phyloP scores from a whole-genome alignment of 1,140 invertebrate species.

The Trachymyrmex cornetzi region DNA sequence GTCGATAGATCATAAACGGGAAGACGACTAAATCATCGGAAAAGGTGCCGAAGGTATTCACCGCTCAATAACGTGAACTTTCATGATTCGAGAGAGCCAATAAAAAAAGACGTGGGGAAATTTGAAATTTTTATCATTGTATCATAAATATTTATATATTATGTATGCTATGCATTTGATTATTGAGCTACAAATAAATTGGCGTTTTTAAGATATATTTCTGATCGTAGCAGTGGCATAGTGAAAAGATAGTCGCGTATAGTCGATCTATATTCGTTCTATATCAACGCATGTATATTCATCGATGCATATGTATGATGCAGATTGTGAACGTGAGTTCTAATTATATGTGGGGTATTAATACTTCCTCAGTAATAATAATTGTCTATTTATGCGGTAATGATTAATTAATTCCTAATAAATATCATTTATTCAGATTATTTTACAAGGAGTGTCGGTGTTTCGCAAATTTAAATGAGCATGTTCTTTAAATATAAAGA shows the following conservation, averaged over 20 bases:
- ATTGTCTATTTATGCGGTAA: constrained; percentile 31
- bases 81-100: neutral
- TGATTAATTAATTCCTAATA: constrained; percentile 35
- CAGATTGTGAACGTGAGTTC: constrained; percentile 33
- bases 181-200: neutral
- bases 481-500: neutral
- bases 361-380: constrained; percentile 26
- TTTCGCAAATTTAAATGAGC: neutral
- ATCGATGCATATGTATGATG: constrained; percentile 30
- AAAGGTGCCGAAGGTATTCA: neutral
- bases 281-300: constrained; percentile 37
- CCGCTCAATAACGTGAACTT: constrained; percentile 9
- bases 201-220: neutral
- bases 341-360: constrained; percentile 42
- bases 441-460: neutral
- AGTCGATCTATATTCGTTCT: constrained; percentile 5
- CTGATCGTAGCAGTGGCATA: neutral
- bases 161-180: neutral
- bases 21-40: constrained; percentile 3
- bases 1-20: constrained; percentile 5
- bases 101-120: too few species aligned
- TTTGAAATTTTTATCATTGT: constrained; percentile 19
- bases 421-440: neutral
- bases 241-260: constrained; percentile 1
- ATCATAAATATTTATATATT: neutral